Evolutionary conservation across 2,888 invertebrate genomes (phyloP), one percentile per base, ranked within the genome.

Genomic region (Drosophila vallismaia): DNA sequence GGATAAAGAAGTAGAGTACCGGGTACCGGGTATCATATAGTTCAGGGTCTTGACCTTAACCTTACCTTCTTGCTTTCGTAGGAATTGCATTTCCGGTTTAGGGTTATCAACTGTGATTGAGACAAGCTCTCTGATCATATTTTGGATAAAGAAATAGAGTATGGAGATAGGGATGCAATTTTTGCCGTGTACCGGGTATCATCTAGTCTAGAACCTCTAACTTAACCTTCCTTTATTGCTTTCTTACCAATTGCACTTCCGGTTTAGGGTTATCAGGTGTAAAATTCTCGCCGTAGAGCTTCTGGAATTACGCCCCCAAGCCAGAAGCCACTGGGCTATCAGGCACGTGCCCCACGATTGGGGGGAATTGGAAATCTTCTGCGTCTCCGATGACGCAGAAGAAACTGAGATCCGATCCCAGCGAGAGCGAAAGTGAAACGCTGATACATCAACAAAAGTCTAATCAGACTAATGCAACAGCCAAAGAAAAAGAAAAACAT

Each of bases 361-460:
- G 9, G 9, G 9, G 28, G 50, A 51, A 62, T 62, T 42, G 62
- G 63, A 71, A 71, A 60, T 53, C 71, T 52, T 4, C 19, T 19
- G 19, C 19, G 19, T 19, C 19, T 19, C 14, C 28, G 63, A 31
- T 66, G 63, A 64, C 68, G 68, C 69, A 49, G 69, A 19, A 44
- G 56, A 67, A 68, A 54, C 66, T 33, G 4, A 55, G 56, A 14
- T 28, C 24, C 66, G 56, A 14, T 28, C 24, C 66, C 36, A 9
- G 60, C 48, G 54, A 46, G 40, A 71, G 64, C 42, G 71, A 71
- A 71, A 71, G 72, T 71, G 64, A 72, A 72, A 72, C 52, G 49
- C 64, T 38, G 38, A 52, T 74, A 82, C 84, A 79, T 29, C 52
- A 51, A 55, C 70, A 75, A 67, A 60, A 75, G 64, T 71, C 71